Conservation (phyloP, 1,140 invertebrate species). For the Brevipalpus yothersi region DNA sequence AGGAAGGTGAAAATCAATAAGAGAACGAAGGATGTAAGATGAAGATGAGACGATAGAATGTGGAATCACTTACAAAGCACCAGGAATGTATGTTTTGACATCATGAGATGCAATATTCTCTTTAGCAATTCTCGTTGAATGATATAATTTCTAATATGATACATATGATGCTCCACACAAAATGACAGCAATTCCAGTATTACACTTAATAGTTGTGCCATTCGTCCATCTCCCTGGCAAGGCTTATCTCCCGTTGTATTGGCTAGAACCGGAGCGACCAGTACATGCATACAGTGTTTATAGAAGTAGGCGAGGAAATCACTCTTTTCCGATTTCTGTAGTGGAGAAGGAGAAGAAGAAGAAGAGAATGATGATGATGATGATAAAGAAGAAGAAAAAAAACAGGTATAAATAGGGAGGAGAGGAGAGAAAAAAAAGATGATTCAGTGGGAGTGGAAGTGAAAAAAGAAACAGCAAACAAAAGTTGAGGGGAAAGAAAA, state of each 20-base stretch:
- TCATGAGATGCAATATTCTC: conserved; percentile 82
- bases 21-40: not conserved
- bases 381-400: conserved; percentile 5
- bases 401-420: conserved; percentile 5
- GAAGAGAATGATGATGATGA: too few relatives aligned
- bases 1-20: not conserved
- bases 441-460: not conserved
- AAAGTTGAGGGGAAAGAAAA: not conserved
- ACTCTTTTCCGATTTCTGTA: conserved; percentile 71
- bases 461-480: not conserved
- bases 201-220: conserved; percentile 74
- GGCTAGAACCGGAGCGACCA: conserved; percentile 65
- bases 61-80: conserved; percentile 40
- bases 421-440: not conserved
- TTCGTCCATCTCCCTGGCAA: conserved; percentile 61
- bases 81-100: conserved; percentile 91
- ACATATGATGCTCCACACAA: conserved; percentile 98
- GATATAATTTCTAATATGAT: conserved; percentile 95
- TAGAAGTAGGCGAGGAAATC: conserved; percentile 98
- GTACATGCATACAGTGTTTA: conserved; percentile 83
- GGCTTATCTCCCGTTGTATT: conserved; percentile 33
- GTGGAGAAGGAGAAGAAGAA: not conserved
- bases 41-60: not conserved
- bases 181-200: conserved; percentile 92
- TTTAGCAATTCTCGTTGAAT: conserved; percentile 85